Evolutionary conservation across 2,888 invertebrate species (phyloP).

Genomic region (Tachina fera): DNA sequence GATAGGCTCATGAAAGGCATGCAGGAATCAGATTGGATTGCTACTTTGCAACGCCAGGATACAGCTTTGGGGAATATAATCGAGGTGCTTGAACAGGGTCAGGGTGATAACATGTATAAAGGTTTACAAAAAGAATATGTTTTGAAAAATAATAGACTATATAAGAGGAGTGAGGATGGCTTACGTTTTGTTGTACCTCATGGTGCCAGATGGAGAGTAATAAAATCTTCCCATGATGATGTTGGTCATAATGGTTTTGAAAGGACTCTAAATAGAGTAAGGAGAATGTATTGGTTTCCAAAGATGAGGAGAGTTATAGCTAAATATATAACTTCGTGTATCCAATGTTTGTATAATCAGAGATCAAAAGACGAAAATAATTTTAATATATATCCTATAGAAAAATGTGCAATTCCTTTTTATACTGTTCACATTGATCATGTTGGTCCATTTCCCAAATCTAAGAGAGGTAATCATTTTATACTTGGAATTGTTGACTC

Average conservation of each 20-base stretch:
- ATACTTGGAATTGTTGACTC: conserved; percentile 57
- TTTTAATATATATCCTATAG: conserved; percentile 56
- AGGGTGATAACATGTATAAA: not conserved
- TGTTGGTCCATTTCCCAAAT: conserved; percentile 76
- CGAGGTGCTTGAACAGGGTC: conserved; percentile 6
- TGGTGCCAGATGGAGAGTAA: conserved; percentile 49
- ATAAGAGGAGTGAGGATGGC: conserved; percentile 39
- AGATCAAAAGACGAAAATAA: conserved; percentile 50
- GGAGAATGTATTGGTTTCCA: conserved; percentile 39
- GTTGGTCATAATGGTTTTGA: conserved; percentile 56
- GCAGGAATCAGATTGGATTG: conserved; percentile 54
- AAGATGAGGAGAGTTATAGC: conserved; percentile 43
- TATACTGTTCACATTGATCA: conserved; percentile 78
- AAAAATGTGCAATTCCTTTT: conserved; percentile 72
- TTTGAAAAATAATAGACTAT: conserved; percentile 37
- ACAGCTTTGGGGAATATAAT: conserved; percentile 14
- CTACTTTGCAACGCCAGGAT: not conserved
- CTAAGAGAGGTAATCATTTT: conserved; percentile 63
- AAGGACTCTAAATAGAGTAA: conserved; percentile 44
- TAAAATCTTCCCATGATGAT: conserved; percentile 57
- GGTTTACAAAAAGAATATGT: conserved; percentile 38
- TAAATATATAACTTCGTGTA: conserved; percentile 59
- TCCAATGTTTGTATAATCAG: conserved; percentile 65
- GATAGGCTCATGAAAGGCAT: conserved; percentile 46
- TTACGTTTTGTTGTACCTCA: conserved; percentile 43